phyloP scores from a whole-genome alignment of 2,113 vertebrate species.

The Rafetus swinhoei region DNA sequence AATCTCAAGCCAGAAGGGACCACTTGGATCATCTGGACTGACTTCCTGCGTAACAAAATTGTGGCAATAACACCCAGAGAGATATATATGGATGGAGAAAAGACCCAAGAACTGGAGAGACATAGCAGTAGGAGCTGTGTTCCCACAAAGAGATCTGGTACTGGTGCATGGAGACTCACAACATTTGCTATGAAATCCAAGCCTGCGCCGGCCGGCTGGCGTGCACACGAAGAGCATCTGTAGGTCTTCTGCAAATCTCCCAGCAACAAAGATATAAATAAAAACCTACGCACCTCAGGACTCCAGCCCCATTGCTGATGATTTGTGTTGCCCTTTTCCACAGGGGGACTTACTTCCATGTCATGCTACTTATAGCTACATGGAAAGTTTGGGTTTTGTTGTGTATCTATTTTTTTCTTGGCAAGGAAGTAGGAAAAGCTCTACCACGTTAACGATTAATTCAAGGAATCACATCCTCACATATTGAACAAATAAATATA shows the following conservation, averaged over 20 bases:
- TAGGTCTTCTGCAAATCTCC: constrained; percentile 32
- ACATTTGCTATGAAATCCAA: neutral
- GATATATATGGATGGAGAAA: neutral
- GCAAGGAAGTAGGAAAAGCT: constrained; percentile 60
- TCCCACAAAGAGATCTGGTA: neutral
- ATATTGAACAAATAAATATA: constrained; percentile 75
- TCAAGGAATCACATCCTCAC: constrained; percentile 68
- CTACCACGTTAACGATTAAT: constrained; percentile 68
- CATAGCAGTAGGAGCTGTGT: neutral
- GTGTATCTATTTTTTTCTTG: constrained; percentile 20
- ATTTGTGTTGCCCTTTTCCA: constrained; percentile 36
- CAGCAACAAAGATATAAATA: constrained; percentile 68
- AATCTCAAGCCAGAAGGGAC: neutral
- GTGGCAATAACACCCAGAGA: neutral
- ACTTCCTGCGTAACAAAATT: neutral
- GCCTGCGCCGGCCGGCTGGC: constrained; percentile 19
- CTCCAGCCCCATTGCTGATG: constrained; percentile 15
- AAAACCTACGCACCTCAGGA: neutral
- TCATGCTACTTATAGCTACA: neutral
- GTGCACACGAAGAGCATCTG: constrained; percentile 49
- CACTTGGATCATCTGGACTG: neutral
- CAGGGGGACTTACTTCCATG: neutral
- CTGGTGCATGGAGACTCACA: neutral
- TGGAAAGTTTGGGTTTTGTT: neutral
- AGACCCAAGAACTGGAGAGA: neutral